Evolutionary conservation across 2,113 vertebrate genomes (phyloP), one percentile per base, ranked within the genome.

Genomic region (Porphyrio hochstetteri): DNA sequence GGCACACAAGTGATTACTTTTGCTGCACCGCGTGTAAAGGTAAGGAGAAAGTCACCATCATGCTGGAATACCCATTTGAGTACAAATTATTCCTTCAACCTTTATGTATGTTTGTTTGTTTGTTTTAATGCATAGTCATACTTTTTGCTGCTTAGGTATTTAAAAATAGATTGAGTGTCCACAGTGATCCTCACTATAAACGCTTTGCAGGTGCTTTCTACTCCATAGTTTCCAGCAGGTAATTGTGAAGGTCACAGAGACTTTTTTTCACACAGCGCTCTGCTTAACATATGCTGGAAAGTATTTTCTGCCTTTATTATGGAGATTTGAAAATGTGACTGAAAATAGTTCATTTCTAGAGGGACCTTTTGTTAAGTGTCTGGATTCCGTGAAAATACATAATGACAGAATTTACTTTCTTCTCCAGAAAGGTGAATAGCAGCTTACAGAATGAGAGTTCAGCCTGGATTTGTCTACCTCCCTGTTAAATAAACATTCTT

Each of bases 1-100:
- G 98, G 98, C 92, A 99, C 95, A 60, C 99, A 99, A 95, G 98
- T 98, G 24, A 98, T 98, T 77, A 98, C 93, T 71, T 99, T 99
- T 97, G 96, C 96, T 84, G 96, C 97, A 52, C 90, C 98, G 92
- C 98, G 53, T 71, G 98, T 99, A 85, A 98, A 97, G 98, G 99
- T 99, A 98, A 97, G 91, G 42, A 80, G 18, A 36, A 80, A 21
- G 2, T 79, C 11, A 12, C 13, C 42, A 14, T 55, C 27, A 5
- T n/a, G 11, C 10, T 88, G 82, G 69, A 76, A 25, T 82, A 38
- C n/a, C 83, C 11, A 50, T 50, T 64, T 12, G 36, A 67, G 16
- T 69, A 57, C 5, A 25, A 21, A 2, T 19, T 46, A 59, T 57
- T 94, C 21, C 50, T 52, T 46, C 65, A 10, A 8, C 5, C 7